Base-by-base conservation (phyloP, 2,113 vertebrate genomes). In the Hylia prasina region DNA sequence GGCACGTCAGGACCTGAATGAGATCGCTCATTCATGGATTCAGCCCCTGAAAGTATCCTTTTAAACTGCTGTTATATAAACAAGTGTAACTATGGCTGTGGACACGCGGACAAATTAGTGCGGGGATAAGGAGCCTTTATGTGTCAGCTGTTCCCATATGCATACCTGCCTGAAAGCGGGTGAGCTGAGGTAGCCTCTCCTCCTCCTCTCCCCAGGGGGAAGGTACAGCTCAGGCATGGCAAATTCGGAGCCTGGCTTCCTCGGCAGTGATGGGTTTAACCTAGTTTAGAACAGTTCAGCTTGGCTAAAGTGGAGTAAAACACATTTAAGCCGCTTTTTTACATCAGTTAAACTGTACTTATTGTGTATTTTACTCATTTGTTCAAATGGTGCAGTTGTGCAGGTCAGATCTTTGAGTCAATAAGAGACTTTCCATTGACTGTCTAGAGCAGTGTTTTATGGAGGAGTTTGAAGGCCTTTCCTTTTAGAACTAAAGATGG, bases 21-120 rank as follows among this genome's bases (percentile, higher is more conserved):
- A 78, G 89, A 95, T 94, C 95, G 31, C 91, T 95, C 94, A 81
- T 66, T 96, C 93, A 56, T 72, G 69, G 84, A 16, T 87, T 60
- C 87, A 61, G 89, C 56, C 81, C 77, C 78, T 61, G 76, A n/a
- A 86, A 95, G 90, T 81, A 33, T 71, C 60, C 23, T 70, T 95
- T 89, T 47, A 75, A 94, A 76, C 37, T 10, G 64, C 48, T 70
- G 64, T 37, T 90, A 37, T 18, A 64, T 70, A 90, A 96, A 87
- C 68, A 92, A 93, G 71, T 27, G 68, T 47, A 87, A 65, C 84
- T 64, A 27, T 30, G 82, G 88, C 42, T n/a, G 28, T 56, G 94
- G 82, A 93, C 92, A 44, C 45, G 22, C 3, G 66, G 89, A 94
- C 89, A 75, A 83, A 96, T 83, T 75, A 70, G 83, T 0, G 22